Evolutionary conservation across 2,113 vertebrate species (phyloP).

Genomic region (Ammodytes marinus): DNA sequence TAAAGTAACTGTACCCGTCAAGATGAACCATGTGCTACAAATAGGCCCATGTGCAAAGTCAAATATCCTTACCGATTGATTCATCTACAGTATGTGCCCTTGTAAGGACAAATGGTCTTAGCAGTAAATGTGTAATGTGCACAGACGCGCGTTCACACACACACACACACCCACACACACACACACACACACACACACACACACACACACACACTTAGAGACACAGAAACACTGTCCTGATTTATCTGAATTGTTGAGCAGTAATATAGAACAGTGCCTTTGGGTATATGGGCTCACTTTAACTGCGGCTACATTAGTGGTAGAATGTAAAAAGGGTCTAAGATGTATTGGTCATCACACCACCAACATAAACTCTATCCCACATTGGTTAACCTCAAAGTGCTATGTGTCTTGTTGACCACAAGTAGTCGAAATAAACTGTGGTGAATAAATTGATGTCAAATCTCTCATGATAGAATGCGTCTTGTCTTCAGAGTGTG

Average conservation of each 20-base stretch:
- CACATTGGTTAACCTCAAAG: not conserved
- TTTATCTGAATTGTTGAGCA: conserved; percentile 17
- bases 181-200: not conserved
- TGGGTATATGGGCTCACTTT: conserved; percentile 20
- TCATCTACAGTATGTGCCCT: conserved; percentile 3
- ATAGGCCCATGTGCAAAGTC: not conserved
- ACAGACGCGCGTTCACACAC: conserved; percentile 5
- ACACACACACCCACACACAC: not conserved
- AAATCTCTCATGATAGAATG: not conserved
- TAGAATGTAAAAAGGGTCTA: conserved; percentile 1
- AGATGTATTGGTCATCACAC: not conserved
- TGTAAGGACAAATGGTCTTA: conserved; percentile 22
- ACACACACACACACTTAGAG: not conserved
- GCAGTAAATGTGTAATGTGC: conserved; percentile 14
- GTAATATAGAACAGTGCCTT: conserved; percentile 35
- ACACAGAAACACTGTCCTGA: not conserved
- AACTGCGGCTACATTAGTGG: conserved; percentile 14
- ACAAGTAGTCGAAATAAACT: not conserved
- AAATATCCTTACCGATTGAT: conserved; percentile 3
- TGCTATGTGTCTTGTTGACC: not conserved
- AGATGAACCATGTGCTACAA: not conserved
- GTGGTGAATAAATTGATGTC: not conserved
- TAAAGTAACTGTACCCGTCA: conserved; percentile 1
- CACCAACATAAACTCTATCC: not conserved
- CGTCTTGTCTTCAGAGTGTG: too few species aligned